Evolutionary conservation across 2,113 vertebrate genomes (phyloP), one percentile per base, ranked within the genome.

Genomic region (Rissa tridactyla): DNA sequence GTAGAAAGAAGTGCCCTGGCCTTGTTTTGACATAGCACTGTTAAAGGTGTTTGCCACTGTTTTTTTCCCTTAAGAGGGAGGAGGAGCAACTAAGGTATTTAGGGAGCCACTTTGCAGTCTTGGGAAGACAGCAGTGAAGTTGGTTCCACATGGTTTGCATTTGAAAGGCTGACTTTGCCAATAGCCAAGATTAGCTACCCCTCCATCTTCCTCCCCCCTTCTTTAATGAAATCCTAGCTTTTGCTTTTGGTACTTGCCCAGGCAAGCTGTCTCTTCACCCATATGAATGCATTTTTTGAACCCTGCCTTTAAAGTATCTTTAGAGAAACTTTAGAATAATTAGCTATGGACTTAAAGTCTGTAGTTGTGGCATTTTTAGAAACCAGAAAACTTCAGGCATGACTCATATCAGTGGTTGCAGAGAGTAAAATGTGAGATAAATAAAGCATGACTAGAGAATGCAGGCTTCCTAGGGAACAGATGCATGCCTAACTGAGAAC

Each of bases 321-420:
- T 71, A 94, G 73, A 87, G 94, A 90, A 96, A 92, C 58, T 78
- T 93, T 25, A 93, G 83, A 95, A 88, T 92, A 94, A 91, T 95
- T 82, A 92, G 70, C 81, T 91, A 6, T 49, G 91, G 90, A 80
- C 87, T 86, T 79, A 17, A 91, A 89, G 62, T 85, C 70, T 94
- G 58, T 58, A 94, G 91, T 72, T 92, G 88, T 87, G 70, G 70
- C 69, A 91, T 93, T 97, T 96, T 94, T 89, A 91, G 92, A 92
- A 88, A 90, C 80, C 73, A 87, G 64, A 87, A 93, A 21, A 78
- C 64, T 90, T 93, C 25, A 88, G 66, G 68, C 77, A 61, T 94
- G 95, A 94, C 78, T 90, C 95, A 87, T 87, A 51, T 62, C 32
- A 47, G 77, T 86, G 88, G 73, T 36, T 95, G 62, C 79, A 78